phyloP scores from a whole-genome alignment of 2,888 invertebrate species.

The Oscheius sp. region DNA sequence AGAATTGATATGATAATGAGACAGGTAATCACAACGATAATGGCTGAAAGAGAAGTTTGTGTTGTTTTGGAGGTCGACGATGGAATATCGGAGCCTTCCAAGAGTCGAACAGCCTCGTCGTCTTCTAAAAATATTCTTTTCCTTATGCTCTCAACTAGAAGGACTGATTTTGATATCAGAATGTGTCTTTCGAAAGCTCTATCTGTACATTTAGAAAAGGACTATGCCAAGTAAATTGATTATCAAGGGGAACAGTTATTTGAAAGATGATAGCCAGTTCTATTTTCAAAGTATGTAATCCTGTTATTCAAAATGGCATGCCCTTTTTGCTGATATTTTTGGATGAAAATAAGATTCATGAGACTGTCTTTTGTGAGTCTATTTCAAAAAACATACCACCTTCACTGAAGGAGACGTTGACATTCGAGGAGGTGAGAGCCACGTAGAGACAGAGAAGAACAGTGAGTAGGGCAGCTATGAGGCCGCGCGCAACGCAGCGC shows the following conservation, averaged over 20 bases:
- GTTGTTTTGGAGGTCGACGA: background rate
- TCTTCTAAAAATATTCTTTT: background rate
- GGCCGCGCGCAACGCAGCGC: slow-evolving; percentile 22
- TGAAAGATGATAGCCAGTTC: too few relatives aligned
- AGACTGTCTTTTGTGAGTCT: too few relatives aligned
- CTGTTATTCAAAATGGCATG: too few relatives aligned
- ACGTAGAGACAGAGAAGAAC: slow-evolving; percentile 11
- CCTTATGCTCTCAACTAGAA: background rate
- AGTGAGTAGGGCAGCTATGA: slow-evolving; percentile 8
- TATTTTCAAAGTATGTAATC: too few relatives aligned
- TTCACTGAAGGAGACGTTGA: background rate
- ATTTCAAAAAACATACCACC: background rate
- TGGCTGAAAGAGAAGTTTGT: slow-evolving; percentile 7
- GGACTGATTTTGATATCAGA: too few relatives aligned
- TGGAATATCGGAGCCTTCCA: slow-evolving; percentile 10
- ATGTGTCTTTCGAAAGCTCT: too few relatives aligned
- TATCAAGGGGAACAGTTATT: too few relatives aligned
- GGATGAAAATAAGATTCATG: too few relatives aligned
- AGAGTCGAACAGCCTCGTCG: slow-evolving; percentile 7
- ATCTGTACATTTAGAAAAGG: too few relatives aligned
- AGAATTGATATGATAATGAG: slow-evolving; percentile 24
- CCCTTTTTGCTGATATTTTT: too few relatives aligned
- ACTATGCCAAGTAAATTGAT: too few relatives aligned
- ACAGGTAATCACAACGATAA: slow-evolving; percentile 16
- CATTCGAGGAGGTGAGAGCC: slow-evolving; percentile 11